phyloP scores from a whole-genome alignment of 1,140 invertebrate species.

The Sipha flava region DNA sequence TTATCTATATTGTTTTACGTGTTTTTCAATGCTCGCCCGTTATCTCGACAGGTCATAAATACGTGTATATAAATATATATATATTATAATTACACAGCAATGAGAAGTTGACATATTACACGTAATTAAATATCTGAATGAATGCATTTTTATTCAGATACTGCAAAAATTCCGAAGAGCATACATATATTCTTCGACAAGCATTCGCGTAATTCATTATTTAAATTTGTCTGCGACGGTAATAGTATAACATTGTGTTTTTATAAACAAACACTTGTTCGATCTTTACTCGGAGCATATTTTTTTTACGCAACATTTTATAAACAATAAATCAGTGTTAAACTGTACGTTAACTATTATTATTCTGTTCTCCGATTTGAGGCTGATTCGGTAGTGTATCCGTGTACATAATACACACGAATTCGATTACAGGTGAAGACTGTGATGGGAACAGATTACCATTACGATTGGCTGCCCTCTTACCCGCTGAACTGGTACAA shows the following conservation, averaged over 20 bases:
- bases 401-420: not conserved
- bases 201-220: too few relatives aligned
- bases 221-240: not conserved
- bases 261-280: not conserved
- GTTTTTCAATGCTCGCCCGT: not conserved
- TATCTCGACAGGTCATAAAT: not conserved
- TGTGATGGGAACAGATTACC: not conserved
- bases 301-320: not conserved
- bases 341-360: not conserved
- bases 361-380: not conserved
- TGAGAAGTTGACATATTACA: not conserved
- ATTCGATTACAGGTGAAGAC: not conserved
- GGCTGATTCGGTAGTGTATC: not conserved
- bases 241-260: not conserved
- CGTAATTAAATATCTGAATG: not conserved
- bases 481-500: not conserved
- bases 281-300: not conserved
- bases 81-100: not conserved
- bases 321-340: not conserved
- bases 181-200: not conserved
- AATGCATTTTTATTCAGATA: not conserved
- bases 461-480: constrained; percentile 4
- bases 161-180: too few relatives aligned
- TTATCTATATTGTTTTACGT: not conserved
- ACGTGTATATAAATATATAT: too few relatives aligned